Evolutionary conservation across 2,888 invertebrate species (phyloP), one percentile per base, ranked within the genome.

Genomic region (Petrophora chlorosata): DNA sequence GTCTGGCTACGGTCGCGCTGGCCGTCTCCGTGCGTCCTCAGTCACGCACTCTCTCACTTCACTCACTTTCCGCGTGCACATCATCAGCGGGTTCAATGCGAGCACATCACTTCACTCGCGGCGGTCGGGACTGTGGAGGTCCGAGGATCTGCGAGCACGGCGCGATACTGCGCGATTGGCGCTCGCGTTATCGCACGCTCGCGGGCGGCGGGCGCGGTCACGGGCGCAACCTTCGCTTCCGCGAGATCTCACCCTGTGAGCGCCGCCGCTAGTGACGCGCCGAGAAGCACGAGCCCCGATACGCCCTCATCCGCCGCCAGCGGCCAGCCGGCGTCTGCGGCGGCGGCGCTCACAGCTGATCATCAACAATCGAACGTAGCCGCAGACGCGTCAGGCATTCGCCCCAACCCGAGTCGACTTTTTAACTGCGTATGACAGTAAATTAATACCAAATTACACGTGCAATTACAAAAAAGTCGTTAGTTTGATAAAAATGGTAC

Each of bases 151-250:
- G 78, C 78, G 76, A 84, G 85, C 73, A 73, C 79, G 80, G 79
- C 80, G 77, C 84, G 82, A 71, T 76, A 87, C 86, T 86, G 84
- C 77, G 77, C 77, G 77, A 63, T 73, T 73, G 71, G 63, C 64
- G 70, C 66, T 57, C 67, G 70, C 56, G 57, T 73, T 59, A 59
- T 69, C 74, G 79, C 70, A 13, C 22, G 22, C 32, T 12, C 22
- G 29, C 35, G 33, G 70, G 69, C 76, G 77, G 72, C 73, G 76
- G 78, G 78, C 75, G 82, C 85, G 88, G 88, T 87, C 87, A 87
- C 82, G 87, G 88, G 86, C 89, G 82, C 85, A 87, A 88, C 87
- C 89, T 88, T 89, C 83, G 79, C 70, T 77, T 74, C 77, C 80
- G 79, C 61, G 72, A 82, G 81, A 78, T 81, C 82, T 82, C 81